These are phyloP conservation scores for Oryzaephilus surinamensis DNA, from an alignment of 1,140 invertebrate species.

Conservation along the genomic window DNA sequence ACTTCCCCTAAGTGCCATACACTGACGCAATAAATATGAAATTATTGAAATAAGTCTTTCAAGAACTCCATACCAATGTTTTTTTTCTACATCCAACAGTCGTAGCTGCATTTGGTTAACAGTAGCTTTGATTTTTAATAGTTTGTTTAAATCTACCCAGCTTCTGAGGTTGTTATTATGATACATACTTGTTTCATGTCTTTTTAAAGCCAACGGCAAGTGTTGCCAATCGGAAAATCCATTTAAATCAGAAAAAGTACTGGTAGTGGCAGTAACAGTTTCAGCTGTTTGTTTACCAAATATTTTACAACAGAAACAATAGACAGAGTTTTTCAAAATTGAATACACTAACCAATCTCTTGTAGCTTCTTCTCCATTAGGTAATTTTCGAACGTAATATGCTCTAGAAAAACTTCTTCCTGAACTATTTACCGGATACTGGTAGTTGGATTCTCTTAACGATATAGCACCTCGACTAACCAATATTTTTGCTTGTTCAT, in stretches of 20 bases:
- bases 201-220: conserved; percentile 1
- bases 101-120: background rate
- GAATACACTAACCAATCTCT: conserved; percentile 16
- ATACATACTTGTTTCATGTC: conserved; percentile 6
- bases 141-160: conserved; percentile 1
- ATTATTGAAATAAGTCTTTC: conserved; percentile 18
- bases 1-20: conserved; percentile 21
- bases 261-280: background rate
- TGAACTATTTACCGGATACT: conserved; percentile 15
- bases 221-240: conserved; percentile 10
- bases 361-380: conserved; percentile 18
- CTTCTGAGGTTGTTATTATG: conserved; percentile 7
- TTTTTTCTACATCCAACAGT: conserved; percentile 9
- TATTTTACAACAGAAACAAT: conserved; percentile 22
- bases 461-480: conserved; percentile 11
- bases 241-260: conserved; percentile 14
- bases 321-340: conserved; percentile 15
- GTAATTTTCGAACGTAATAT: conserved; percentile 14
- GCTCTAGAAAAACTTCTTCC: conserved; percentile 11
- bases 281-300: conserved; percentile 7
- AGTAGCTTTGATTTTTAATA: conserved; percentile 1
- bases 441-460: conserved; percentile 2
- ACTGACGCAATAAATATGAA: conserved; percentile 19
- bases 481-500: conserved; percentile 11
- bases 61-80: conserved; percentile 19